Conservation (phyloP, 1,140 invertebrate genomes). For the Neocloeon triangulifer region DNA sequence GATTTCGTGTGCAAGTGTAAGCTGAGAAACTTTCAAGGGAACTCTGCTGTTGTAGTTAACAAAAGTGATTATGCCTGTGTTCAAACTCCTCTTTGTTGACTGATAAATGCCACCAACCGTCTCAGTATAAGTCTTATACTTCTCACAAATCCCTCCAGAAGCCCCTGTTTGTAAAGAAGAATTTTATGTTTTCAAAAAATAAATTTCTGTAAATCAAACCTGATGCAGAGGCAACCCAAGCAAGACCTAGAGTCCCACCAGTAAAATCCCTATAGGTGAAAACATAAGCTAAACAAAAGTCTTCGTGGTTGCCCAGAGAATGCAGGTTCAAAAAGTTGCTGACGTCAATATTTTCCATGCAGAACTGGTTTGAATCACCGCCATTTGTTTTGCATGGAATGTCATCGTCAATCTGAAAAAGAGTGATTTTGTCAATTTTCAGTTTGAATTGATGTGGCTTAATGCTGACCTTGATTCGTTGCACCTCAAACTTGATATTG, state of each 20-base stretch:
- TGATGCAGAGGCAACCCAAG: constrained; percentile 93
- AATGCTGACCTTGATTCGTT: constrained; percentile 67
- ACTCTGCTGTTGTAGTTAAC: constrained; percentile 97
- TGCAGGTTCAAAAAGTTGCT: constrained; percentile 98
- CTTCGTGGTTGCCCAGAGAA: constrained; percentile 87
- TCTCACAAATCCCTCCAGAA: constrained; percentile 96
- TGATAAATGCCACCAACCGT: constrained; percentile 82
- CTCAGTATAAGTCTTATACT: constrained; percentile 91
- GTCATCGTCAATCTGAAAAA: constrained; percentile 65
- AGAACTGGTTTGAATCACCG: constrained; percentile 75
- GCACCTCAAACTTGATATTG: constrained; percentile 95
- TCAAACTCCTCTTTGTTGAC: constrained; percentile 80
- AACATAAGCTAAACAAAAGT: constrained; percentile 96
- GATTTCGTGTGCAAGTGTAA: constrained; percentile 97
- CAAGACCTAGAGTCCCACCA: constrained; percentile 85
- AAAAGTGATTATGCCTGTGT: constrained; percentile 98
- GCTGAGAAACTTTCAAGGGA: constrained; percentile 86
- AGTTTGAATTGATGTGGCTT: neutral
- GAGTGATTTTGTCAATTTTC: constrained; percentile 4
- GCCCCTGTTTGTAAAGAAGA: constrained; percentile 58
- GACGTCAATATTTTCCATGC: constrained; percentile 93
- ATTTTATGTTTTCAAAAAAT: too few relatives aligned
- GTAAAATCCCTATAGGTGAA: constrained; percentile 96
- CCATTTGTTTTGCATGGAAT: constrained; percentile 41
- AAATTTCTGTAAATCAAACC: constrained; percentile 18